phyloP scores from a whole-genome alignment of 2,888 invertebrate genomes.

The Agonopterix arenella region DNA sequence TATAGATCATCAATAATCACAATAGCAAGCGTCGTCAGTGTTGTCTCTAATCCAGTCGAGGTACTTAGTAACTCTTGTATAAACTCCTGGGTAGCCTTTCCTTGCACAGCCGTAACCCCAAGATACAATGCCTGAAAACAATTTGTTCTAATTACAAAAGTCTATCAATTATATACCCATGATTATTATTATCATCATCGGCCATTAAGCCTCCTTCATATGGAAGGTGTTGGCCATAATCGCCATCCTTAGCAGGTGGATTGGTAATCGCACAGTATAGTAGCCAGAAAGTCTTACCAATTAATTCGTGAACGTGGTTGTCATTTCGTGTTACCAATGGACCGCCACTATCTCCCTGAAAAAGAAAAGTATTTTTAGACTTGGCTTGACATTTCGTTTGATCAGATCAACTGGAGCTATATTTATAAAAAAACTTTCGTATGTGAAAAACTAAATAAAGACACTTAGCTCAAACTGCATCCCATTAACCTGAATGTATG shows the following conservation, averaged over 20 bases:
- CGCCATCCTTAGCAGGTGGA: no score
- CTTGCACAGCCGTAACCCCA: slow-evolving; percentile 94
- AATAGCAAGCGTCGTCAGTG: slow-evolving; percentile 88
- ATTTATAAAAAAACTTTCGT: no score
- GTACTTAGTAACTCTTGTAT: slow-evolving; percentile 88
- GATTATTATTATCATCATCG: no score
- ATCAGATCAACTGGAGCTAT: no score
- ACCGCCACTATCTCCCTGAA: slow-evolving; percentile 87
- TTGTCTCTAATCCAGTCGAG: slow-evolving; percentile 88
- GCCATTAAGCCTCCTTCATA: no score
- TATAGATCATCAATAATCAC: slow-evolving; percentile 69
- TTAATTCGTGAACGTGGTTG: slow-evolving; percentile 83
- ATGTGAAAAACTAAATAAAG: no score
- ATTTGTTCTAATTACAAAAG: neutral
- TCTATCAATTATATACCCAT: no score
- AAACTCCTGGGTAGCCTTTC: slow-evolving; percentile 90
- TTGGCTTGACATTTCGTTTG: no score
- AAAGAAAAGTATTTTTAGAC: slow-evolving; percentile 8
- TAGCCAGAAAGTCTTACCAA: slow-evolving; percentile 68
- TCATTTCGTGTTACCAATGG: slow-evolving; percentile 83
- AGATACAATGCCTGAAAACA: slow-evolving; percentile 82
- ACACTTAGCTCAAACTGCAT: no score
- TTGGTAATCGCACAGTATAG: no score
- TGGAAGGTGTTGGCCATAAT: no score
- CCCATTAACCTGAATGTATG: no score